phyloP scores from a whole-genome alignment of 2,113 vertebrate genomes.

The Sclerurus mexicanus region DNA sequence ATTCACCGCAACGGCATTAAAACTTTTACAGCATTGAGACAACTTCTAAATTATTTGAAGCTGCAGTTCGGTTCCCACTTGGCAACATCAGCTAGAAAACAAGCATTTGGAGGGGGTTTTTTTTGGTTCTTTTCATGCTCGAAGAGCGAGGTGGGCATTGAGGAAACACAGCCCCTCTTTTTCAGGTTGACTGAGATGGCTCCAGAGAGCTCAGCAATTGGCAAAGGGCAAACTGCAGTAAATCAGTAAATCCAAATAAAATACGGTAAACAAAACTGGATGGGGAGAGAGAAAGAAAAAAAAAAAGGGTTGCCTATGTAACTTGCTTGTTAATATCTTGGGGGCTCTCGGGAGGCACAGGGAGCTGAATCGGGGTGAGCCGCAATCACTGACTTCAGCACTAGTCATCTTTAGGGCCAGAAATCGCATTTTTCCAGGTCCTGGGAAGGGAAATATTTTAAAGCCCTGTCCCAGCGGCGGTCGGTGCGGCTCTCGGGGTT shows the following conservation, averaged over 20 bases:
- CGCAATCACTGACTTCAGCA: neutral
- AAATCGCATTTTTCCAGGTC: neutral
- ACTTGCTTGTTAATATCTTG: neutral
- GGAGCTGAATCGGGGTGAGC: neutral
- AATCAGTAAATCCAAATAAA: neutral
- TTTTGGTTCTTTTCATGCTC: neutral
- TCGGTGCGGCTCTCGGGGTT: neutral
- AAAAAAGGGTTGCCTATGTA: fast-evolving
- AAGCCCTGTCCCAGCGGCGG: neutral
- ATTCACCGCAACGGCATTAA: neutral
- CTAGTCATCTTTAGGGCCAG: neutral
- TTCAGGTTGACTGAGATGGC: neutral
- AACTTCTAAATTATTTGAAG: neutral
- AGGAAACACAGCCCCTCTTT: neutral
- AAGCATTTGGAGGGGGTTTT: neutral
- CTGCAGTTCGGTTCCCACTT: neutral
- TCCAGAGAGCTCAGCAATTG: neutral
- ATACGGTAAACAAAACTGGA: neutral
- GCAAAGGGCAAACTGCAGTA: neutral
- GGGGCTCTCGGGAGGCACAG: neutral
- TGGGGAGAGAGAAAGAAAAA: neutral
- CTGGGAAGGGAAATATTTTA: neutral
- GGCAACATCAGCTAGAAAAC: neutral
- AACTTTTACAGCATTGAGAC: neutral
- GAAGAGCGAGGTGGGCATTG: neutral